Conservation (phyloP, 2,797 vertebrate species). For the Pipistrellus nathusii region DNA sequence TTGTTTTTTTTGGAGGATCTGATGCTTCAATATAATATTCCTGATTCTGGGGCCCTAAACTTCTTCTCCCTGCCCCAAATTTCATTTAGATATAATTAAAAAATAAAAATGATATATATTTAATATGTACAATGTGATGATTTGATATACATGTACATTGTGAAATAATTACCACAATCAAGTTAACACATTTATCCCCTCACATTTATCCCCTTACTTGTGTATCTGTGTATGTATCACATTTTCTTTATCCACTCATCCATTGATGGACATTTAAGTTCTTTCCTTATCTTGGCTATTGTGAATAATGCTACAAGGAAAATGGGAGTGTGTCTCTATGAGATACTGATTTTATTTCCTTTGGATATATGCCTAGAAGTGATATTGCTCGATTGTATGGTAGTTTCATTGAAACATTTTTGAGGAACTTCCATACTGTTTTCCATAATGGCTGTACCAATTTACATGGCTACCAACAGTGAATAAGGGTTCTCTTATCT, state of each 20-base stretch:
- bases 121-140: background rate
- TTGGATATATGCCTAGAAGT: background rate
- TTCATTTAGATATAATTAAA: background rate
- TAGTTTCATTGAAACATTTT: background rate
- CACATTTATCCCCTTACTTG: background rate
- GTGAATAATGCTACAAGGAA: background rate
- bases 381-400: background rate
- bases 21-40: background rate
- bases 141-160: background rate
- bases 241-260: slow-evolving; percentile 10
- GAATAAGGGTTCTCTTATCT: background rate
- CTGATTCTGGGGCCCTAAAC: background rate
- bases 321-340: background rate
- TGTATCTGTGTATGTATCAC: background rate
- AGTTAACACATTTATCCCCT: background rate
- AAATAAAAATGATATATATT: background rate
- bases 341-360: slow-evolving; percentile 14
- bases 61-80: background rate
- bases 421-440: background rate
- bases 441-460: background rate
- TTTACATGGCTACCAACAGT: background rate
- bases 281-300: background rate
- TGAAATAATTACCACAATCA: background rate
- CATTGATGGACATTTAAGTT: background rate
- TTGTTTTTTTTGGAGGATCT: background rate